A percentile compares a stretch with the other conserved stretches of the same genome.
phyloP scores from a whole-genome alignment of 2,888 invertebrate species.

The Protophormia terraenovae region DNA sequence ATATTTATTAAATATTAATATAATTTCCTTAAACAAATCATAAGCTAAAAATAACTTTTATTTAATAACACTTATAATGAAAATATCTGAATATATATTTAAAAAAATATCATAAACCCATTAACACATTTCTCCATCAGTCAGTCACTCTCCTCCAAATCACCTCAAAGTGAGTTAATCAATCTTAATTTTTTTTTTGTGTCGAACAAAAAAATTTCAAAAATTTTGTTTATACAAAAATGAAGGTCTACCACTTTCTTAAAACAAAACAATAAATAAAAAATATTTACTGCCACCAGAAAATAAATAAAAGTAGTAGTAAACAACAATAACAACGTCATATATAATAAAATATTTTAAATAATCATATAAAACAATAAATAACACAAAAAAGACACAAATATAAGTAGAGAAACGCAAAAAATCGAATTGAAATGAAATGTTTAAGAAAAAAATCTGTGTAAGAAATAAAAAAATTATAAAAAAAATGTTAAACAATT shows the following conservation, averaged over 20 bases:
- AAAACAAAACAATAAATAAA: slow-evolving; percentile 48
- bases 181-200: neutral
- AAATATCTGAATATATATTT: neutral
- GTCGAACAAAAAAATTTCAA: slow-evolving; percentile 35
- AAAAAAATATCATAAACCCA: slow-evolving; percentile 11
- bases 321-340: slow-evolving; percentile 67
- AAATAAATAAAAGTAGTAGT: slow-evolving; percentile 41
- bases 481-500: slow-evolving; percentile 50
- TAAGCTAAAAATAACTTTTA: neutral
- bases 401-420: slow-evolving; percentile 51
- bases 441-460: neutral
- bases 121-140: slow-evolving; percentile 51
- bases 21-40: neutral
- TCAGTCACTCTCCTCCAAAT: neutral
- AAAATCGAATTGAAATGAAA: slow-evolving; percentile 35
- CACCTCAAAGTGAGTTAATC: neutral
- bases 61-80: neutral
- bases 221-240: slow-evolving; percentile 59
- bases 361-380: slow-evolving; percentile 48
- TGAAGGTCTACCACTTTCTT: slow-evolving; percentile 78
- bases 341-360: slow-evolving; percentile 50
- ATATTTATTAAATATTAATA: neutral
- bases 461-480: neutral
- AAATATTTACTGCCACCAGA: slow-evolving; percentile 11
- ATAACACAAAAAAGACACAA: slow-evolving; percentile 45